Percentiles rank a stretch among this genome's conserved stretches.
Evolutionary conservation across 2,888 invertebrate species (phyloP).

Genomic region (Aphidius colemani): DNA sequence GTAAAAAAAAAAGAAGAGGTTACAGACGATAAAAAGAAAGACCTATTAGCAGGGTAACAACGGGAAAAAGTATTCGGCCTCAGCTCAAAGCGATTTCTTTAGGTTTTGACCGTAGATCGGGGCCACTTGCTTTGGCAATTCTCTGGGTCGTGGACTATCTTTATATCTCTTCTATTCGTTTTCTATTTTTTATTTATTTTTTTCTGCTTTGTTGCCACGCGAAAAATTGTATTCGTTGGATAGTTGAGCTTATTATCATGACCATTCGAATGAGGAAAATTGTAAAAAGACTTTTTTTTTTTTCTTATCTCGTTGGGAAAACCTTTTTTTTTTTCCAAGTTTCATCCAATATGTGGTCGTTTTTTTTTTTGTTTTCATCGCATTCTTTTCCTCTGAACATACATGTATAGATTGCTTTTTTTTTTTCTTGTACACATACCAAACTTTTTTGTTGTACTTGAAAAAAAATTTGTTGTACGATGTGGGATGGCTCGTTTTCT

Average conservation of each 20-base stretch:
- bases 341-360: conserved; percentile 8
- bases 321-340: conserved; percentile 15
- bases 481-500: conserved; percentile 28
- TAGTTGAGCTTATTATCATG: conserved; percentile 28
- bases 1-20: conserved; percentile 16
- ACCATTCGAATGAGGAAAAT: conserved; percentile 24
- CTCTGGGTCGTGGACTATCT: conserved; percentile 7
- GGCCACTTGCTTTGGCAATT: conserved; percentile 24
- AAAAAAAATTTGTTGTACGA: conserved; percentile 3
- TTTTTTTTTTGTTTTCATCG: conserved; percentile 15
- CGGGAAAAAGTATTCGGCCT: conserved; percentile 29
- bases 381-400: conserved; percentile 9
- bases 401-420: conserved; percentile 3
- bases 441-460: conserved; percentile 16
- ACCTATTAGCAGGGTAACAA: conserved; percentile 31
- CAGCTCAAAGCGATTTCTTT: conserved; percentile 27
- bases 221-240: conserved; percentile 22
- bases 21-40: conserved; percentile 24
- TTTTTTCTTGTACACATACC: conserved; percentile 16
- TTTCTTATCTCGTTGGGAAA: conserved; percentile 15
- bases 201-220: conserved; percentile 26
- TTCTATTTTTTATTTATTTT: conserved; percentile 21
- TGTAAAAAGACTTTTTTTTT: conserved; percentile 29
- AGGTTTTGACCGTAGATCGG: conserved; percentile 26
- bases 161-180: not conserved